These are phyloP conservation scores for Lepidurus couesii DNA, from an alignment of 1,140 invertebrate species.

Conservation along the genomic window DNA sequence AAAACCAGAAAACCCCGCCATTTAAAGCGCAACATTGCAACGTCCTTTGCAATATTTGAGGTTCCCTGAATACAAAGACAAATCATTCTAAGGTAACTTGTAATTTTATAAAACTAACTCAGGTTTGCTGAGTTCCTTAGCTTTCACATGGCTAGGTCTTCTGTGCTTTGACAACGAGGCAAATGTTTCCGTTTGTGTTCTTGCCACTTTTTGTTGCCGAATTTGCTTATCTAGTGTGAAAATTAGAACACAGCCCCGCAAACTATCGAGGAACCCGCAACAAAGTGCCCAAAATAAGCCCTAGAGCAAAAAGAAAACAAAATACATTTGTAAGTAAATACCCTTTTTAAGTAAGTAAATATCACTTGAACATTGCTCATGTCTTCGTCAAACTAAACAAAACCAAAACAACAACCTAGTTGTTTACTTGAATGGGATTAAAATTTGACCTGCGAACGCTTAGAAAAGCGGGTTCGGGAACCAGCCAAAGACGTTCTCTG, in stretches of 20 bases:
- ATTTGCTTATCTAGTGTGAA: not conserved
- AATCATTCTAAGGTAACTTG: not conserved
- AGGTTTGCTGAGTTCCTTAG: slow-evolving; percentile 47
- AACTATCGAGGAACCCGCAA: not conserved
- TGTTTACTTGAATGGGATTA: not conserved
- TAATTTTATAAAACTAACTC: slow-evolving; percentile 42
- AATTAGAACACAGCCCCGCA: not conserved
- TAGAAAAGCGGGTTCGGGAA: not conserved
- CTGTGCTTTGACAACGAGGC: slow-evolving; percentile 44
- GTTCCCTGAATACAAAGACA: slow-evolving; percentile 53
- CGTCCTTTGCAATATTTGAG: slow-evolving; percentile 71
- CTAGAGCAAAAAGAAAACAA: not conserved
- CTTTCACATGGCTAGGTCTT: slow-evolving; percentile 42
- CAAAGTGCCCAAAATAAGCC: too few relatives aligned
- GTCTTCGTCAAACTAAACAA: not conserved
- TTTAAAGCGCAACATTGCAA: slow-evolving; percentile 79
- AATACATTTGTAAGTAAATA: too few relatives aligned
- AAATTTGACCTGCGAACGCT: not conserved
- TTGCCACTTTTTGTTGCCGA: slow-evolving; percentile 52
- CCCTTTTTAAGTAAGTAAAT: too few relatives aligned
- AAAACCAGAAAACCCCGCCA: slow-evolving; percentile 76
- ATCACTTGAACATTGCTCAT: not conserved
- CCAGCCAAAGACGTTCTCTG: too few relatives aligned
- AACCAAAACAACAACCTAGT: not conserved
- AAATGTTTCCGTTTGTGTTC: slow-evolving; percentile 49